A percentile compares a stretch with the other conserved stretches of the same genome.
phyloP scores from a whole-genome alignment of 2,888 invertebrate genomes.

The Dorcus hopei region DNA sequence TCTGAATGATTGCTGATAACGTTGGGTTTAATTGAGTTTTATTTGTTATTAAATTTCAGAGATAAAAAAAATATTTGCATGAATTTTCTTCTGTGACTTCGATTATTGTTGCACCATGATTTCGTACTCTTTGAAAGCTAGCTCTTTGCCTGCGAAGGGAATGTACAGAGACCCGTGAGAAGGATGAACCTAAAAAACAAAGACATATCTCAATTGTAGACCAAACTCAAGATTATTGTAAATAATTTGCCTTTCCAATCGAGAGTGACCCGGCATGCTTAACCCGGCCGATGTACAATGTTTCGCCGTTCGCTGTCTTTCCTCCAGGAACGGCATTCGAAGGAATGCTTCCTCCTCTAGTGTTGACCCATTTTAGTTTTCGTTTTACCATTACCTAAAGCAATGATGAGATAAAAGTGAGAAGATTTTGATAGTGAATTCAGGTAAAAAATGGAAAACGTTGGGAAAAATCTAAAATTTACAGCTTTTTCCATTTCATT shows the following conservation, averaged over 20 bases:
- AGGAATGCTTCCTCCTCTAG: slow-evolving; percentile 37
- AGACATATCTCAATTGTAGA: slow-evolving; percentile 2
- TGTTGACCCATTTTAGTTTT: slow-evolving; percentile 22
- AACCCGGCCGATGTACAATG: slow-evolving; percentile 43
- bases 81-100: background rate
- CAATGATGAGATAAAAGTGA: background rate
- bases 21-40: background rate
- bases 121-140: slow-evolving; percentile 49
- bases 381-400: slow-evolving; percentile 1
- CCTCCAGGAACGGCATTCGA: slow-evolving; percentile 45
- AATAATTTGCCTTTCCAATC: background rate
- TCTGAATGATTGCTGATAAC: no score
- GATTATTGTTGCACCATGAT: slow-evolving; percentile 2
- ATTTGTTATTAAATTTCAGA: no score
- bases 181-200: slow-evolving; percentile 45
- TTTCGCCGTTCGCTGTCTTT: slow-evolving; percentile 40
- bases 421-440: no score
- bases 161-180: slow-evolving; percentile 53
- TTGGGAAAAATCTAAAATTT: no score
- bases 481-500: no score
- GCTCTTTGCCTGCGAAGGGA: slow-evolving; percentile 51
- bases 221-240: background rate
- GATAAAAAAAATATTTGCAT: no score
- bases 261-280: slow-evolving; percentile 11
- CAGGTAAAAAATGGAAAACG: no score